Base-by-base conservation (phyloP, 2,797 vertebrate species). In the Epinephelus malabaricus region DNA sequence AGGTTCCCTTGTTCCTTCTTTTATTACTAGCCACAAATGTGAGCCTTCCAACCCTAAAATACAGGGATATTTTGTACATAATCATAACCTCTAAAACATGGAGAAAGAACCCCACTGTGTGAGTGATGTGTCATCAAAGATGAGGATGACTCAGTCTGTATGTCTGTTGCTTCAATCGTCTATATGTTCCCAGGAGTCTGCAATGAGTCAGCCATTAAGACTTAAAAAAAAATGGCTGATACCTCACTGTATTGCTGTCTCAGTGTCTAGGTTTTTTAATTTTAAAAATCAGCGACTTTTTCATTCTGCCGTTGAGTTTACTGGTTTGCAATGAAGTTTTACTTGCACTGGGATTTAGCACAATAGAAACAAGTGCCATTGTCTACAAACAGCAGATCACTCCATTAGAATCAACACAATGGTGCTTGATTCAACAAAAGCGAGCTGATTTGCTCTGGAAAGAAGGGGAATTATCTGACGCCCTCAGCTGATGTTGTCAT, bases 21-120 rank as follows among this genome's bases (percentile, higher is more conserved):
- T 77, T 55, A 79, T 78, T 82, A 69, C 19, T 1, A 30, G 45
- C 60, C 51, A 60, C 51, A 73, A 70, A 56, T 59, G 64, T 54
- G 14, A 61, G 60, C 50, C 77, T 70, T 74, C 18, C 43, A 38
- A 25, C n/a, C 60, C 56, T 34, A 40, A 60, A 66, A 80, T 34
- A 59, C 23, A 54, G 18, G 15, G 30, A 73, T 67, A 61, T 59
- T 76, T 78, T 69, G 62, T 76, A 64, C 79, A 79, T 82, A 68
- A 69, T 68, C 59, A 81, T 58, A 18, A 65, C 6, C 59, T 46
- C 73, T 2, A 1, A 81, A 43, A 34, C 7, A 0, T 73, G 30
- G 49, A 63, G 47, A 7, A 75, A 58, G 30, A 69, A 25, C 38
- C 30, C 38, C 17, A 15, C 17, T 45, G 55, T 11, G 19, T 23